Evolutionary conservation across 2,113 vertebrate species (phyloP), one percentile per base, ranked within the genome.

Genomic region (Felis catus): DNA sequence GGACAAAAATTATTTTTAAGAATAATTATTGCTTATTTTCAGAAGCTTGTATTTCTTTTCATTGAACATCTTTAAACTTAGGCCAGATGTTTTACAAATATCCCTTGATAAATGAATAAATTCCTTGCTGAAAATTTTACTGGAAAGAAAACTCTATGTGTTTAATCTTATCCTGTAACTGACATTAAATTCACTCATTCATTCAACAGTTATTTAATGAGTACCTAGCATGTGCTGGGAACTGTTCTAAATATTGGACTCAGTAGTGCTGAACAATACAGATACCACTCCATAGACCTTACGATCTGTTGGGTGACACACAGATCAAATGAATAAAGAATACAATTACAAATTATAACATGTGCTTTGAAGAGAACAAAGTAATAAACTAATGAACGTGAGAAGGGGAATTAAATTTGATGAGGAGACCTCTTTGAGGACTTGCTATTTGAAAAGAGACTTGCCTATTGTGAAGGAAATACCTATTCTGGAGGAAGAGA

Each of bases 41-140:
- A 95, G 51, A 96, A 92, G 65, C 61, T 89, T 92, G 3, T 92
- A 61, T 78, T 93, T 94, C 65, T 97, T 96, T 95, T n/a, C 71
- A 10, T 88, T 78, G n/a, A 94, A 51, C 8, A 79, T 89, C 68
- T 93, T 84, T 66, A 78, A 58, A 27, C 12, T 55, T 70, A 86
- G 65, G 36, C 33, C 15, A 78, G 4, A 15, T 23, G 1, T 70
- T 91, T 95, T 93, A 45, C 21, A 81, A 73, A 13, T 89, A 78
- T 86, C 14, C 45, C 14, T 97, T 87, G 53, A 66, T 86, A 95
- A 89, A 65, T 78, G n/a, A 95, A 41, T 68, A 94, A n/a, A 68
- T 74, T 5, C 76, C 27, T 41, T 80, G 31, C 31, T 74, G 90
- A 94, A 90, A 79, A 79, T 84, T 73, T 94, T 81, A 71, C 36